Base-by-base conservation (phyloP, 2,797 vertebrate species). In the Cyprinodon diabolis region DNA sequence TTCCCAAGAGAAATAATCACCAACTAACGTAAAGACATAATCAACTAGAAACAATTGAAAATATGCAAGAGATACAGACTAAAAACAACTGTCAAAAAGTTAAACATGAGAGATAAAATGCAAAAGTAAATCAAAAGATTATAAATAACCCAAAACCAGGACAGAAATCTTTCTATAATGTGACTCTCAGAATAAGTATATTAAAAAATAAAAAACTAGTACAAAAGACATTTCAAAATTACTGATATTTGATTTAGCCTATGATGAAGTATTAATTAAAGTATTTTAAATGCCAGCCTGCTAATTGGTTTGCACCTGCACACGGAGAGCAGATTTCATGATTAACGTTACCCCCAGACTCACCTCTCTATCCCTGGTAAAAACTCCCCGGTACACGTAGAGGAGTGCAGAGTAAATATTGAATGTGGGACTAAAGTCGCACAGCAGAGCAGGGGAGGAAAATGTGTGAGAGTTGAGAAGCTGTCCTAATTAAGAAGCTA, bases 341-440 rank as follows among this genome's bases (percentile, higher is more conserved):
- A 94, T 95, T 93, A 94, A 93, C 93, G 91, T 92, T 87, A 96
- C 87, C 84, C 86, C 92, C 91, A 90, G 69, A 30, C 85, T 94
- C 84, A 81, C 79, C 90, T 80, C 79, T 84, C 69, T 87, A 92
- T 94, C 94, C 96, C 94, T 67, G 83, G 93, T 87, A 94, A 96
- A 96, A 96, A 95, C 95, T 90, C 96, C 94, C 84, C 25, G 93
- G 92, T 96, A 96, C 95, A 96, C 96, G 97, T 96, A 95, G 95
- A 96, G 96, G 95, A 98, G 96, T 95, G 96, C 96, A 96, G 96
- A 96, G 97, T 98, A 99, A 99, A 99, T 99, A 99, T 99, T 99
- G 97, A 97, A 97, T 97, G 96, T 96, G 95, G 95, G 96, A 96
- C 96, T 98, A 96, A 94, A 95, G 87, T 94, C 92, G 78, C 86